Percentiles rank a stretch among this genome's conserved stretches.
These are phyloP conservation scores for Macrocentrus cingulum DNA, from an alignment of 1,140 invertebrate genomes.

Conservation along the genomic window DNA sequence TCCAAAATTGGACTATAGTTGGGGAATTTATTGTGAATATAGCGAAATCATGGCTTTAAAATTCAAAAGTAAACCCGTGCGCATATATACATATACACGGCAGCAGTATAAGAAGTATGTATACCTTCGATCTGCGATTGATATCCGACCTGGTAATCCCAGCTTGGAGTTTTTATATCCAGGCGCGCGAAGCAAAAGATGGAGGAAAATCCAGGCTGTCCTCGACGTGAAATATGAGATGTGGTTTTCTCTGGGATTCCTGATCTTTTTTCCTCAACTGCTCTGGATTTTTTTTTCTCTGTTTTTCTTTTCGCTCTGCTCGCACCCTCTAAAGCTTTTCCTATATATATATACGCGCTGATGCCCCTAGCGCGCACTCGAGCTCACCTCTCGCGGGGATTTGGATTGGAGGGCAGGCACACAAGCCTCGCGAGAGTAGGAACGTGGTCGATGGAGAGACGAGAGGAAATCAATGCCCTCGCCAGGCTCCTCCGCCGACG, in stretches of 20 bases:
- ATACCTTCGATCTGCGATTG: constrained; percentile 43
- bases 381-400: constrained; percentile 46
- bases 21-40: too few species aligned
- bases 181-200: constrained; percentile 32
- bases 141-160: constrained; percentile 52
- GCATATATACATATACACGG: constrained; percentile 10
- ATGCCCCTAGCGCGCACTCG: constrained; percentile 14
- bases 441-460: constrained; percentile 55
- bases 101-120: background rate
- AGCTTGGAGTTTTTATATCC: constrained; percentile 37
- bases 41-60: too few species aligned
- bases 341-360: constrained; percentile 22
- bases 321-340: constrained; percentile 8
- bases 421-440: constrained; percentile 32
- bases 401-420: constrained; percentile 47
- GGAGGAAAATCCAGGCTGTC: constrained; percentile 54
- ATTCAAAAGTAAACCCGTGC: background rate
- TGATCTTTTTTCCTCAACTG: constrained; percentile 37
- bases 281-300: constrained; percentile 14
- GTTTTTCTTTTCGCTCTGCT: constrained; percentile 20
- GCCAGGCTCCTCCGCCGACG: constrained; percentile 42
- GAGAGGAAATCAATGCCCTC: constrained; percentile 59
- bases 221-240: constrained; percentile 57
- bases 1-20: too few species aligned
- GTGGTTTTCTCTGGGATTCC: constrained; percentile 30